phyloP scores from a whole-genome alignment of 2,888 invertebrate species.

The Epirrita christyi region DNA sequence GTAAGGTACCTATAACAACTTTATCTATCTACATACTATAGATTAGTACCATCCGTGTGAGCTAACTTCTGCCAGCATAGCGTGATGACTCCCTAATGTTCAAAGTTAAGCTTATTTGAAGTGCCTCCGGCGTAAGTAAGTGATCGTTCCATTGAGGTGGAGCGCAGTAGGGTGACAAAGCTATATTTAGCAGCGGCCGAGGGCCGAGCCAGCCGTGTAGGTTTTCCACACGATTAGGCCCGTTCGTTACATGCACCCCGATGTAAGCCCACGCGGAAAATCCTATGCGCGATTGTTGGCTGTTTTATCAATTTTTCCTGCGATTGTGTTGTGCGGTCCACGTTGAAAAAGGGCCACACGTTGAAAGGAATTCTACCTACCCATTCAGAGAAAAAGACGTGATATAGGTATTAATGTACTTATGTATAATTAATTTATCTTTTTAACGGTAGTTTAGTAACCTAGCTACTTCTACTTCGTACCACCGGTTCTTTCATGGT shows the following conservation, averaged over 20 bases:
- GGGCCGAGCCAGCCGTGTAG: slow-evolving; percentile 54
- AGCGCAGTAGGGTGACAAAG: slow-evolving; percentile 35
- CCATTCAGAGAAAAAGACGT: too few species aligned
- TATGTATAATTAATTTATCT: too few species aligned
- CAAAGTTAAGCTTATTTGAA: slow-evolving; percentile 46
- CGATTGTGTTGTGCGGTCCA: too few species aligned
- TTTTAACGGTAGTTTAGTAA: too few species aligned
- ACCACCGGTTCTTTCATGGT: too few species aligned
- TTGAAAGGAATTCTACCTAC: too few species aligned
- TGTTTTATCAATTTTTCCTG: not conserved
- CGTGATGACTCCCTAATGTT: slow-evolving; percentile 39
- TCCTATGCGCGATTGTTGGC: slow-evolving; percentile 17
- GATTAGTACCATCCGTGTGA: slow-evolving; percentile 16
- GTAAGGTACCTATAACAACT: slow-evolving; percentile 7
- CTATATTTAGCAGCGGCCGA: slow-evolving; percentile 52
- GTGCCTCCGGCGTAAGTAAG: slow-evolving; percentile 44
- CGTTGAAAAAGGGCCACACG: too few species aligned
- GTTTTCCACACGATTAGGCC: slow-evolving; percentile 58
- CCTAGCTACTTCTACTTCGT: too few species aligned
- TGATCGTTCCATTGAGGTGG: slow-evolving; percentile 33
- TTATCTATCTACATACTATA: slow-evolving; percentile 24
- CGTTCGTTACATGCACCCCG: slow-evolving; percentile 49
- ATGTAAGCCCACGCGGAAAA: slow-evolving; percentile 36
- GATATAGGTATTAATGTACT: too few species aligned
- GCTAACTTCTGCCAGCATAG: slow-evolving; percentile 26